These are phyloP conservation scores for Nemotelus pantherinus DNA, from an alignment of 2,888 invertebrate species.

Conservation along the genomic window DNA sequence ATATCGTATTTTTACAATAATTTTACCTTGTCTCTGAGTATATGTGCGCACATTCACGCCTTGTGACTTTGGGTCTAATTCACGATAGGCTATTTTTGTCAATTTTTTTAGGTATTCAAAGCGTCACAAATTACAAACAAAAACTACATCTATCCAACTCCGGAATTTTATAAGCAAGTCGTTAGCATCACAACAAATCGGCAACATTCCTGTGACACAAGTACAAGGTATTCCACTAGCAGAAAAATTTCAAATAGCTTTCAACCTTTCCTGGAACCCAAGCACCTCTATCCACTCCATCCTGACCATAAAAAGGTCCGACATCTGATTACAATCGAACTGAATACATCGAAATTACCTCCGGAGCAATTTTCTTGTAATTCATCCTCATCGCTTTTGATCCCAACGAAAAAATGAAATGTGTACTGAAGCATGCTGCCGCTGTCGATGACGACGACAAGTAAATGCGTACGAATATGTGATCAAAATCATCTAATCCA, in stretches of 20 bases:
- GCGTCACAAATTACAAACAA: no score
- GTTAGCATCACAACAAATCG: no score
- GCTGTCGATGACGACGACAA: not conserved
- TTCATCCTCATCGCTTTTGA: not conserved
- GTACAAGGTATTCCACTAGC: no score
- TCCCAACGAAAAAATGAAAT: slow-evolving; percentile 17
- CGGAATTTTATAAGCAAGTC: no score
- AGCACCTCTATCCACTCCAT: not conserved
- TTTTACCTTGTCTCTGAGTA: no score
- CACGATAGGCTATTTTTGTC: no score
- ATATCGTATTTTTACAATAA: not conserved
- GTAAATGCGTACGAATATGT: slow-evolving; percentile 21
- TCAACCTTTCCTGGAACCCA: not conserved
- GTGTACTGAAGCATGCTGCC: slow-evolving; percentile 21
- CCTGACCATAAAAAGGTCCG: not conserved
- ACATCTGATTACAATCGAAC: not conserved
- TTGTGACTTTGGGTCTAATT: no score
- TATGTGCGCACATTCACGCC: no score
- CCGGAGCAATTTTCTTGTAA: slow-evolving; percentile 2
- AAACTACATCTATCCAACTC: no score
- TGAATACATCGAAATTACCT: slow-evolving; percentile 17
- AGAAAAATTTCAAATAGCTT: not conserved
- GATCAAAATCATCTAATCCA: slow-evolving; percentile 41
- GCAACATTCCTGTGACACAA: no score
- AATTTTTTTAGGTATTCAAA: no score